Base-by-base conservation (phyloP, 2,888 invertebrate genomes). In the Nyleta sp. region DNA sequence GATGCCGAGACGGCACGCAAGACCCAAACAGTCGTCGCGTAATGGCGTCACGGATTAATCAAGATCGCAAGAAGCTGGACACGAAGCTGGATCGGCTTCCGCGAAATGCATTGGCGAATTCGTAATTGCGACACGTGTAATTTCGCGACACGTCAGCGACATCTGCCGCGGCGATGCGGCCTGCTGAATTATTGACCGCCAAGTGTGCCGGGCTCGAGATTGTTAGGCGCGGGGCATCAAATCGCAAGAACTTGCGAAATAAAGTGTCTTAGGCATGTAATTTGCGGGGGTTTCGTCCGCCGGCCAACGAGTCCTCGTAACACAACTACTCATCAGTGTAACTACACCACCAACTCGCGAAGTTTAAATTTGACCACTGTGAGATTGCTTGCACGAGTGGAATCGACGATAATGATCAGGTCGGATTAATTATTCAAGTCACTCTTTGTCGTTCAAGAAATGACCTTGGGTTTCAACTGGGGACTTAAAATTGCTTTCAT, bases 41-140 rank as follows among this genome's bases (percentile, higher is more conserved):
- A 67, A 71, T 65, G 62, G 50, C 71, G 59, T 67, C 62, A 71
- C 64, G 57, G 62, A 72, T 78, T 78, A 78, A 78, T 77, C 67
- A 77, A 59, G 65, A 67, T 46, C 60, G 64, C 55, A 71, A 76
- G 55, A 76, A 70, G 52, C 13, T 2, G 44, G 7, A 7, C 28
- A 28, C 4, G 28, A 28, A 28, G 28, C n/a, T n/a, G 28, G 28
- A 28, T 10, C 42, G 42, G 22, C 22, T 46, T 18, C n/a, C 8
- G 3, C 44, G 17, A 18, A 20, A 44, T 7, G 6, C 8, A 35
- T 28, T 4, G 28, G 4, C 28, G 28, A 28, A 28, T n/a, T 7
- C 28, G 28, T 28, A 28, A 28, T 28, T 7, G 28, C 4, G 28
- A 28, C 28, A 28, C 28, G 28, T 28, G 28, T 28, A 28, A 28